Conservation (phyloP, 1,140 invertebrate species). For the Platorchestia sp. region DNA sequence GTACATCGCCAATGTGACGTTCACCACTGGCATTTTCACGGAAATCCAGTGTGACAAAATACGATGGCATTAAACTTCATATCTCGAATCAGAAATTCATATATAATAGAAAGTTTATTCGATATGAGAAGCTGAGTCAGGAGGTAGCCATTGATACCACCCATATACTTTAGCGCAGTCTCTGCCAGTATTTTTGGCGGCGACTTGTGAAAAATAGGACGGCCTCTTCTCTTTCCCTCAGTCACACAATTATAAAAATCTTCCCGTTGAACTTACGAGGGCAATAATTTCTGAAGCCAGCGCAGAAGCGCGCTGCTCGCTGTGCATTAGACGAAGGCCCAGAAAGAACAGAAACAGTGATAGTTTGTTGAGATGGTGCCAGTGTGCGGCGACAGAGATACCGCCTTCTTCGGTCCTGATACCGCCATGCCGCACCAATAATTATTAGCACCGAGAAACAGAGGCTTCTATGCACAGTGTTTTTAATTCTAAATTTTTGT, state of each 20-base stretch:
- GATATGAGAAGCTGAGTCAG: conserved; percentile 47
- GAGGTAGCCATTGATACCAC: conserved; percentile 22
- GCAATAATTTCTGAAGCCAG: conserved; percentile 27
- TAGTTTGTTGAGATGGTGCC: not conserved
- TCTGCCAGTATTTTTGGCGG: conserved; percentile 17
- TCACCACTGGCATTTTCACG: conserved; percentile 18
- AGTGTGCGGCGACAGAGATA: not conserved
- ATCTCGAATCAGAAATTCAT: conserved; percentile 42
- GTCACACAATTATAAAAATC: conserved; percentile 56
- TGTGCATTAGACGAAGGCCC: not conserved
- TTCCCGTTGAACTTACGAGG: conserved; percentile 44
- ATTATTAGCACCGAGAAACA: not conserved
- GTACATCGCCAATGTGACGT: not conserved
- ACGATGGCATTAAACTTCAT: not conserved
- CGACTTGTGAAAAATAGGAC: conserved; percentile 39
- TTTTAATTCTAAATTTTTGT: not conserved
- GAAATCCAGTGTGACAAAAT: conserved; percentile 20
- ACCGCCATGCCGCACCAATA: not conserved
- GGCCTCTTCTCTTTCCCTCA: conserved; percentile 43
- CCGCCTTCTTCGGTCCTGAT: not conserved
- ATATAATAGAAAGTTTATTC: conserved; percentile 42
- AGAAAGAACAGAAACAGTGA: not conserved
- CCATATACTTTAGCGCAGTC: conserved; percentile 38
- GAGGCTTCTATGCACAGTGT: not conserved
- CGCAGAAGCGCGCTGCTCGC: not conserved